These are phyloP conservation scores for Leucophenga varia DNA, from an alignment of 1,140 invertebrate species.

Conservation along the genomic window DNA sequence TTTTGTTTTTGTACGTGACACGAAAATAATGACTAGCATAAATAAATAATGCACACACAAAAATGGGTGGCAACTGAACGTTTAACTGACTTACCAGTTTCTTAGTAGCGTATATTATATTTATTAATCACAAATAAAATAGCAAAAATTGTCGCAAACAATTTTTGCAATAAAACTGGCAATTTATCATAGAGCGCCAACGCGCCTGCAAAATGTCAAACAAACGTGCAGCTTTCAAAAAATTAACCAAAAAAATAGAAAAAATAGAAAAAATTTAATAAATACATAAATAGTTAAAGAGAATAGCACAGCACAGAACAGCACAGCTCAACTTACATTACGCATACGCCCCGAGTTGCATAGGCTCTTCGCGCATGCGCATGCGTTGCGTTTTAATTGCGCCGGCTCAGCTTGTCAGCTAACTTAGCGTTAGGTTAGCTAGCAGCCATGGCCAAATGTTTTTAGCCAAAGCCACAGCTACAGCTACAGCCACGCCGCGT, in stretches of 20 bases:
- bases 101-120: conserved; percentile 11
- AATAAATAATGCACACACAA: background rate
- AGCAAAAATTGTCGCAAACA: conserved; percentile 50
- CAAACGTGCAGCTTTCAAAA: too few species aligned
- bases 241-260: too few species aligned
- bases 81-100: conserved; percentile 1
- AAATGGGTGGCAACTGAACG: conserved; percentile 36
- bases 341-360: conserved; percentile 40
- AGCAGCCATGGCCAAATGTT: too few species aligned
- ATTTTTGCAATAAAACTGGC: conserved; percentile 49
- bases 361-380: conserved; percentile 17
- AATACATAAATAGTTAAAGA: conserved; percentile 26
- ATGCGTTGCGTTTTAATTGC: conserved; percentile 1
- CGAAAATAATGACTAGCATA: too few species aligned
- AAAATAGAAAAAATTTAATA: background rate
- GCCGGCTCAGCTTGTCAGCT: background rate
- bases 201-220: too few species aligned
- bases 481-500: too few species aligned
- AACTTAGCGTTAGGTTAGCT: too few species aligned
- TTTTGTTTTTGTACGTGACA: too few species aligned
- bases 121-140: conserved; percentile 2
- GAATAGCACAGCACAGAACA: conserved; percentile 25
- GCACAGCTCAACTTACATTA: conserved; percentile 36
- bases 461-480: too few species aligned
- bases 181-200: conserved; percentile 38